A percentile compares a stretch with the other conserved stretches of the same genome.
These are phyloP conservation scores for Clytia hemisphaerica DNA, from an alignment of 30 jellyfish, hydroid and myxozoan genomes.

Conservation along the genomic window DNA sequence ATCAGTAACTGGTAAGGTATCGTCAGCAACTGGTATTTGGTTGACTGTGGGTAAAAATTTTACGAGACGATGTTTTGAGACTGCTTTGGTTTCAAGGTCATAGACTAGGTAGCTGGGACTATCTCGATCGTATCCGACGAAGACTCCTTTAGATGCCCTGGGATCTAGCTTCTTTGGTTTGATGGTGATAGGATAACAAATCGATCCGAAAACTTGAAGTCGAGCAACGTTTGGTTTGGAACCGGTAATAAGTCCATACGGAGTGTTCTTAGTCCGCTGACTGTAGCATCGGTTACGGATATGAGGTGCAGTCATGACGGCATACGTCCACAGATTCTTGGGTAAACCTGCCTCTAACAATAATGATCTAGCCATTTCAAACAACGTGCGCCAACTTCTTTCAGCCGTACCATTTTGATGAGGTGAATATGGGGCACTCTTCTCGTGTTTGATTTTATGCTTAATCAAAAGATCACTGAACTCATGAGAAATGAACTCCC, in stretches of 20 bases:
- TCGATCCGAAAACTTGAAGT: conserved; percentile 50
- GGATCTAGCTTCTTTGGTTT: conserved; percentile 29
- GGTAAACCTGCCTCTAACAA: conserved; percentile 35
- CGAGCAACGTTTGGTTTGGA: conserved; percentile 32
- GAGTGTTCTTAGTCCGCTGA: conserved; percentile 34
- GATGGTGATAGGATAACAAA: conserved; percentile 40
- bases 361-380: conserved; percentile 66
- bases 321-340: conserved; percentile 61
- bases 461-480: conserved; percentile 21
- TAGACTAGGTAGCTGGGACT: conserved; percentile 45
- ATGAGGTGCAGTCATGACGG: conserved; percentile 56
- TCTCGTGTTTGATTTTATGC: conserved; percentile 25
- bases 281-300: conserved; percentile 55
- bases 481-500: conserved; percentile 22
- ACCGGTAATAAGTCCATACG: conserved; percentile 46
- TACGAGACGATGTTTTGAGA: conserved; percentile 22
- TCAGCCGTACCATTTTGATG: conserved; percentile 86
- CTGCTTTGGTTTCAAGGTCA: conserved; percentile 25
- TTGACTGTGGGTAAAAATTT: conserved; percentile 25
- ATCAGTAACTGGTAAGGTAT: neutral
- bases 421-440: conserved; percentile 55
- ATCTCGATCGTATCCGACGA: conserved; percentile 41
- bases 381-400: conserved; percentile 56
- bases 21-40: neutral
- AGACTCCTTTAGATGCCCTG: neutral